phyloP scores from a whole-genome alignment of 2,113 vertebrate genomes.

The Mobula birostris region DNA sequence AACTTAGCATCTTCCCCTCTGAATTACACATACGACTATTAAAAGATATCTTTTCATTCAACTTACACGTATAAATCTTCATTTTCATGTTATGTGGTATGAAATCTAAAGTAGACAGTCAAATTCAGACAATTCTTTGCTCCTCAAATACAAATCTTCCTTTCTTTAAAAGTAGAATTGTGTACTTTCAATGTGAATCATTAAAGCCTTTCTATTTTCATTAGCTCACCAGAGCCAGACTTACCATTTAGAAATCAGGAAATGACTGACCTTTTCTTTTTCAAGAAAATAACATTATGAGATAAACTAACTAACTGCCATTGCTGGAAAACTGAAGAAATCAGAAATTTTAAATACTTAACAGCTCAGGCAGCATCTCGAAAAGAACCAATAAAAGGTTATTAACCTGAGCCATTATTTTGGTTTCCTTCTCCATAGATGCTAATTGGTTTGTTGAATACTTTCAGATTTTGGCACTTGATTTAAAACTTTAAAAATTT shows the following conservation, averaged over 20 bases:
- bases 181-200: conserved; percentile 1
- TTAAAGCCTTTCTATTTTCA: neutral
- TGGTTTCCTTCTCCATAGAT: too few relatives aligned
- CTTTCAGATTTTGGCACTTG: too few relatives aligned
- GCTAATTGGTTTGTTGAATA: too few relatives aligned
- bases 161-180: neutral
- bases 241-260: neutral
- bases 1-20: neutral
- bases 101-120: neutral
- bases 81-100: neutral
- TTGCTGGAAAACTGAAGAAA: too few relatives aligned
- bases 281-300: neutral
- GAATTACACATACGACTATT: neutral
- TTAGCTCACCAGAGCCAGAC: neutral
- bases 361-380: too few relatives aligned
- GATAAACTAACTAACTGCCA: neutral
- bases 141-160: neutral
- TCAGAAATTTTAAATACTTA: too few relatives aligned
- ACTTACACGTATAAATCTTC: too few relatives aligned
- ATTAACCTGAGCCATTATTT: too few relatives aligned
- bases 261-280: neutral
- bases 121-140: neutral
- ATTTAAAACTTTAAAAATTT: too few relatives aligned
- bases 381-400: too few relatives aligned
- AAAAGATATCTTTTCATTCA: neutral